A percentile compares a stretch with the other conserved stretches of the same genome.
Conservation (phyloP, 2,888 invertebrate species). For the Phaonia tiefii region DNA sequence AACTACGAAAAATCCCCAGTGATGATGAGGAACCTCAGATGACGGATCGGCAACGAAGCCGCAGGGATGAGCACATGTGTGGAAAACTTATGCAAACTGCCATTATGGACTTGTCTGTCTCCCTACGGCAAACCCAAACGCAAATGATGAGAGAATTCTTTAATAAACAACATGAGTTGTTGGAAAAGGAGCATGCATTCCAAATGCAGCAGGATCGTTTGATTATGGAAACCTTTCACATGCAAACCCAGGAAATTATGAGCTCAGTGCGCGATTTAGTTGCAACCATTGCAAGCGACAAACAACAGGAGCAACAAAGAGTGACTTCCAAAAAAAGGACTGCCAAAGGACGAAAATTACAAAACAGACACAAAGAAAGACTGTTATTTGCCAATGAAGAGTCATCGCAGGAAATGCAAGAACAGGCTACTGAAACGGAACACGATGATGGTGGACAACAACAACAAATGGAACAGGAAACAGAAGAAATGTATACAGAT, state of each 20-base stretch:
- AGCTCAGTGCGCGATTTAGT: conserved; percentile 71
- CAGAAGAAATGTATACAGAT: conserved; percentile 13
- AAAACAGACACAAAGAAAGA: conserved; percentile 11
- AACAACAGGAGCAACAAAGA: neutral
- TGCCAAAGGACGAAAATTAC: conserved; percentile 23
- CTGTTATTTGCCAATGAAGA: neutral
- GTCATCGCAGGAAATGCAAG: conserved; percentile 4
- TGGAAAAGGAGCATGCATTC: conserved; percentile 78
- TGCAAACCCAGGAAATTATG: conserved; percentile 75
- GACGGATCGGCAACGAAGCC: conserved; percentile 15
- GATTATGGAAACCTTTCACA: conserved; percentile 76
- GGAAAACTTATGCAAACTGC: conserved; percentile 72
- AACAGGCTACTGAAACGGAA: conserved; percentile 5
- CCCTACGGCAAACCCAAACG: conserved; percentile 75
- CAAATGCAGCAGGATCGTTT: conserved; percentile 77
- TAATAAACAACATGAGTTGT: conserved; percentile 76
- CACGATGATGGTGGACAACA: conserved; percentile 2
- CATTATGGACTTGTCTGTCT: conserved; percentile 74
- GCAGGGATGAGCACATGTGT: conserved; percentile 42
- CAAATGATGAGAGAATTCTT: conserved; percentile 78
- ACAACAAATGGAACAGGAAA: conserved; percentile 16
- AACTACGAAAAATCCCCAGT: conserved; percentile 45
- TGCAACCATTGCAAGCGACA: conserved; percentile 40
- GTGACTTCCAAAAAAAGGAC: conserved; percentile 6
- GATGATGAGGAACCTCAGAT: conserved; percentile 38